phyloP scores from a whole-genome alignment of 1,140 invertebrate genomes.

The Scaptomyza graminum region DNA sequence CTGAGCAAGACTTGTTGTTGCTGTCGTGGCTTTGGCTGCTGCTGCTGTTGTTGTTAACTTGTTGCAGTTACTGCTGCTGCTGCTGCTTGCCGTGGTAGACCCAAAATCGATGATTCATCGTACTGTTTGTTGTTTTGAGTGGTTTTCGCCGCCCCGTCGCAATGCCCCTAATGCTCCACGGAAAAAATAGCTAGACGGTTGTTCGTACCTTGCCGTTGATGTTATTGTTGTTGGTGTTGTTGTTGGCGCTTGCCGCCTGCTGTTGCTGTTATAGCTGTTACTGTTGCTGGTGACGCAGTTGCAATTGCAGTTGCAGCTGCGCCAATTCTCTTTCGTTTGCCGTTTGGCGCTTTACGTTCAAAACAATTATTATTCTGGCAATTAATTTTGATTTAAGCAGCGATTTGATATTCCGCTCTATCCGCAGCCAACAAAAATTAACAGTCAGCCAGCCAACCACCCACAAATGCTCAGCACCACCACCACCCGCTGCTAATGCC shows the following conservation, averaged over 20 bases:
- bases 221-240: constrained; percentile 17
- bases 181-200: constrained; percentile 70
- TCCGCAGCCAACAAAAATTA: constrained; percentile 37
- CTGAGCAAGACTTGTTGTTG: constrained; percentile 52
- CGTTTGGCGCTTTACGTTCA: constrained; percentile 80
- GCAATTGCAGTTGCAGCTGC: constrained; percentile 70
- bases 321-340: constrained; percentile 73
- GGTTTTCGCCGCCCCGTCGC: constrained; percentile 38
- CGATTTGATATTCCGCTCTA: constrained; percentile 76
- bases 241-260: constrained; percentile 48
- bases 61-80: constrained; percentile 21
- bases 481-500: constrained; percentile 46
- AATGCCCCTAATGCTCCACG: constrained; percentile 27
- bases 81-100: constrained; percentile 43
- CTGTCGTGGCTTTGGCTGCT: constrained; percentile 26
- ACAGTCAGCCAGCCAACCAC: constrained; percentile 13
- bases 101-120: constrained; percentile 76
- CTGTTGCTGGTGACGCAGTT: constrained; percentile 71
- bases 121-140: constrained; percentile 73
- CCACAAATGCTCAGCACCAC: constrained; percentile 17
- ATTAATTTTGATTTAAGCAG: constrained; percentile 82
- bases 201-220: constrained; percentile 41
- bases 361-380: constrained; percentile 83
- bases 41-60: constrained; percentile 20
- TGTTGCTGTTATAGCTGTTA: constrained; percentile 65